A percentile compares a stretch with the other conserved stretches of the same genome.
phyloP scores from a whole-genome alignment of 2,888 invertebrate species.

The Pheosia tremula region DNA sequence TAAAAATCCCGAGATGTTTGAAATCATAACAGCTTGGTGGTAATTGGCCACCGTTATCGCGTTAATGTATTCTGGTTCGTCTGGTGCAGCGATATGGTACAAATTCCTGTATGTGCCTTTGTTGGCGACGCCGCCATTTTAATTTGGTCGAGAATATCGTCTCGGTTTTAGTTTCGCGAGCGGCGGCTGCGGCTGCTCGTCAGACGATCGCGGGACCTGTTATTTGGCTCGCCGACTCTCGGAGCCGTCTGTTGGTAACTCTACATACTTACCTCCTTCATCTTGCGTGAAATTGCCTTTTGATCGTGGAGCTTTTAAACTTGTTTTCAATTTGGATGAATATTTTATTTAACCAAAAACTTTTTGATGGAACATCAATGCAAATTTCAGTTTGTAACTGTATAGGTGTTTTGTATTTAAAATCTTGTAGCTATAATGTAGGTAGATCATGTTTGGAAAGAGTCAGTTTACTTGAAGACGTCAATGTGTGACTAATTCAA shows the following conservation, averaged over 20 bases:
- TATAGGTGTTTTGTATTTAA: slow-evolving; percentile 9
- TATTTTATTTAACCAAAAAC: slow-evolving; percentile 37
- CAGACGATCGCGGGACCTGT: slow-evolving; percentile 44
- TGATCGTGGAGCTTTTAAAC: slow-evolving; percentile 42
- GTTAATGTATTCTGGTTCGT: slow-evolving; percentile 39
- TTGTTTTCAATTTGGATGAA: slow-evolving; percentile 34
- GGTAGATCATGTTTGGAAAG: slow-evolving; percentile 7
- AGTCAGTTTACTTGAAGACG: slow-evolving; percentile 9
- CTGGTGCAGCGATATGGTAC: slow-evolving; percentile 42
- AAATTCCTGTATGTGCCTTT: slow-evolving; percentile 50
- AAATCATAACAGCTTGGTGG: slow-evolving; percentile 21
- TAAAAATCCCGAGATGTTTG: slow-evolving; percentile 13
- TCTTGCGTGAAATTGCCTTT: slow-evolving; percentile 64
- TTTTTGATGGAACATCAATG: slow-evolving; percentile 22
- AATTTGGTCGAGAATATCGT: slow-evolving; percentile 56
- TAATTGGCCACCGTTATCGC: slow-evolving; percentile 46
- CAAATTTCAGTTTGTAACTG: slow-evolving; percentile 11
- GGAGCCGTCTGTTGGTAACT: slow-evolving; percentile 53
- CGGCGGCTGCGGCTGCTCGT: slow-evolving; percentile 37
- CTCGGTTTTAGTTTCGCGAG: slow-evolving; percentile 44
- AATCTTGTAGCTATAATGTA: slow-evolving; percentile 1
- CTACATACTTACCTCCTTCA: slow-evolving; percentile 49
- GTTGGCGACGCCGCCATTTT: slow-evolving; percentile 60
- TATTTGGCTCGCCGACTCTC: slow-evolving; percentile 47
- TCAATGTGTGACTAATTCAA: slow-evolving; percentile 13